Conservation (phyloP, 2,888 invertebrate genomes). For the Lithophane ornitopus region DNA sequence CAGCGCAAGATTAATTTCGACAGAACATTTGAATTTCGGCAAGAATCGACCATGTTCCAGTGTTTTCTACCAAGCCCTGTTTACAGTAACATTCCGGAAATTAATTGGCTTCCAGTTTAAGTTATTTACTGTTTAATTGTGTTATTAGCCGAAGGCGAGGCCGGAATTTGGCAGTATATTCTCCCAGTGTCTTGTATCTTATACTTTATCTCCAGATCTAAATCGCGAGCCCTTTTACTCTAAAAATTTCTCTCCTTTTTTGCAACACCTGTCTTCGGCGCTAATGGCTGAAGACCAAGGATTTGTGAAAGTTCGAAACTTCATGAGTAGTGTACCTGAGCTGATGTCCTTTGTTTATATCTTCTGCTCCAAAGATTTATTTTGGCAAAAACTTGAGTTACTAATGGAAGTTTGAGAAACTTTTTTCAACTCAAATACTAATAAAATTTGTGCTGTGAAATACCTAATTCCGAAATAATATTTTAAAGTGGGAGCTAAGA, state of each 20-base stretch:
- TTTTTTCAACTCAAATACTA: slow-evolving; percentile 20
- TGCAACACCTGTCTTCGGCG: slow-evolving; percentile 38
- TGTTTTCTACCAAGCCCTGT: slow-evolving; percentile 46
- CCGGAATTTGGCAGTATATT: slow-evolving; percentile 28
- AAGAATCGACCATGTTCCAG: slow-evolving; percentile 38
- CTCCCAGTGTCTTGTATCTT: slow-evolving; percentile 26
- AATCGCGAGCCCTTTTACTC: background rate
- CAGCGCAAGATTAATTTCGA: slow-evolving; percentile 40
- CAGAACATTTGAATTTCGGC: slow-evolving; percentile 50
- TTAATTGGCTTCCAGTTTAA: slow-evolving; percentile 62
- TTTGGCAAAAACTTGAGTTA: slow-evolving; percentile 33
- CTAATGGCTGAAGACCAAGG: slow-evolving; percentile 33
- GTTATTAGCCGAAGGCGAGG: slow-evolving; percentile 47
- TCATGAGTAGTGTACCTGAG: slow-evolving; percentile 37
- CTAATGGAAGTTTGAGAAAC: slow-evolving; percentile 23
- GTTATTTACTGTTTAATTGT: slow-evolving; percentile 62
- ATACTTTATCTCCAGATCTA: slow-evolving; percentile 23
- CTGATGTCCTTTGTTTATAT: slow-evolving; percentile 46
- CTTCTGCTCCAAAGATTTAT: slow-evolving; percentile 36
- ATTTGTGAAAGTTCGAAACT: slow-evolving; percentile 27
- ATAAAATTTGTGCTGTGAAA: slow-evolving; percentile 4
- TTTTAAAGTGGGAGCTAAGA: slow-evolving; percentile 7
- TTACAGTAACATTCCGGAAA: slow-evolving; percentile 57
- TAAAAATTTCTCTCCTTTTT: slow-evolving; percentile 10
- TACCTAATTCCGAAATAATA: background rate